phyloP scores from a whole-genome alignment of 2,797 vertebrate species.

The Enteromius thamalakanensis region DNA sequence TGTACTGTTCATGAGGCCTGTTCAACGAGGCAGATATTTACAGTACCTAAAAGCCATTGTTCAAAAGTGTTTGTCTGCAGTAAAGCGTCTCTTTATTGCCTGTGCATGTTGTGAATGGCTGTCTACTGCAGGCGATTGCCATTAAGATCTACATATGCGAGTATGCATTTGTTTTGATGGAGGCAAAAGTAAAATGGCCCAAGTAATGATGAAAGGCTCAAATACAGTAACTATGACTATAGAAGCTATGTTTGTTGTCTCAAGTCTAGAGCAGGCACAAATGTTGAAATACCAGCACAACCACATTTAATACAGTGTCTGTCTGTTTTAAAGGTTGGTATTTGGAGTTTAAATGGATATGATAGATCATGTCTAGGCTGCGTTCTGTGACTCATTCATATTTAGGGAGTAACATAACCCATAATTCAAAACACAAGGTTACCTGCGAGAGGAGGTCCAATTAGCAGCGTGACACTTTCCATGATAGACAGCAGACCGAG shows the following conservation, averaged over 20 bases:
- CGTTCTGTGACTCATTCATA: neutral
- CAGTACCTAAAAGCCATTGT: neutral
- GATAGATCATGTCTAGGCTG: neutral
- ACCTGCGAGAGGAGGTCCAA: constrained; percentile 92
- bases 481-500: constrained; percentile 91
- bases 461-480: constrained; percentile 86
- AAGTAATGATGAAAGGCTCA: neutral
- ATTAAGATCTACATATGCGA: neutral
- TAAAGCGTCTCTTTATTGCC: neutral
- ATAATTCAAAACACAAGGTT: constrained; percentile 19
- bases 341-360: neutral
- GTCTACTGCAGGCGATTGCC: neutral
- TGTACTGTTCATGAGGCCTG: neutral
- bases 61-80: neutral
- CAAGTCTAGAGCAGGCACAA: neutral
- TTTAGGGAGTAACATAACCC: neutral
- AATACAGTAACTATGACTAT: too few species aligned
- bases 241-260: neutral
- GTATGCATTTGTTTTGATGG: neutral
- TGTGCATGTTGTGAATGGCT: neutral
- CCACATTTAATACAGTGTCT: neutral
- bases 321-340: neutral
- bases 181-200: neutral
- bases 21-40: neutral
- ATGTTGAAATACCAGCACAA: constrained; percentile 20